These are phyloP conservation scores for Planococcus citri DNA, from an alignment of 1,140 invertebrate species.

Conservation along the genomic window DNA sequence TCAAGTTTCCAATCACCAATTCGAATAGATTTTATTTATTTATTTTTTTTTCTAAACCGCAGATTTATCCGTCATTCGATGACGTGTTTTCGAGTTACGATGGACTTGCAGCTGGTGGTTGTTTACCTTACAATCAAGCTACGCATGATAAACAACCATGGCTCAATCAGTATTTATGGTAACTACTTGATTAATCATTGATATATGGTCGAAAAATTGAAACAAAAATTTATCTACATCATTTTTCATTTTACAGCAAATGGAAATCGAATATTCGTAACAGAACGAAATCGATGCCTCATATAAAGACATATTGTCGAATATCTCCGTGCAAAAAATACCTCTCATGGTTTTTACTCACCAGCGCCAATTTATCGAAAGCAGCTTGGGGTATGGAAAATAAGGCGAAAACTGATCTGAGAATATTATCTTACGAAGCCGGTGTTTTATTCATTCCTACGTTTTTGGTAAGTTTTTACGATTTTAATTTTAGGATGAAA, in stretches of 20 bases:
- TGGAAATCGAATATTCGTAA: conserved; percentile 60
- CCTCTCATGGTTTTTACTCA: conserved; percentile 70
- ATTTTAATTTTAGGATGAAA: too few species aligned
- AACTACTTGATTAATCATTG: conserved; percentile 33
- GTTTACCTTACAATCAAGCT: conserved; percentile 72
- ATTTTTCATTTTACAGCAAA: conserved; percentile 47
- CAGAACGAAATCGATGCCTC: conserved; percentile 72
- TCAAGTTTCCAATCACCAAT: neutral
- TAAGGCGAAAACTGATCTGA: conserved; percentile 50
- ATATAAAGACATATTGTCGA: conserved; percentile 83
- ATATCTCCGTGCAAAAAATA: conserved; percentile 49
- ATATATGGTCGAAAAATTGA: too few species aligned
- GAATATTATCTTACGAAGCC: conserved; percentile 67
- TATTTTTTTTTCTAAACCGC: conserved; percentile 21
- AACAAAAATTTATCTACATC: too few species aligned
- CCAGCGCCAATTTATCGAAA: conserved; percentile 89
- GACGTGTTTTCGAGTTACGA: conserved; percentile 76
- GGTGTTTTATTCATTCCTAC: conserved; percentile 80
- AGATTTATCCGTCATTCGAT: conserved; percentile 55
- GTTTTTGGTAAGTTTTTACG: conserved; percentile 52
- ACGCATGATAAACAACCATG: conserved; percentile 76
- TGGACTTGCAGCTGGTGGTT: conserved; percentile 67
- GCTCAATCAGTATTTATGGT: conserved; percentile 66
- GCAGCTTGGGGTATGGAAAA: conserved; percentile 79
- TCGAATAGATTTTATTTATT: conserved; percentile 11